Conservation (phyloP, 1,140 invertebrate genomes). For the Drosophila littoralis region DNA sequence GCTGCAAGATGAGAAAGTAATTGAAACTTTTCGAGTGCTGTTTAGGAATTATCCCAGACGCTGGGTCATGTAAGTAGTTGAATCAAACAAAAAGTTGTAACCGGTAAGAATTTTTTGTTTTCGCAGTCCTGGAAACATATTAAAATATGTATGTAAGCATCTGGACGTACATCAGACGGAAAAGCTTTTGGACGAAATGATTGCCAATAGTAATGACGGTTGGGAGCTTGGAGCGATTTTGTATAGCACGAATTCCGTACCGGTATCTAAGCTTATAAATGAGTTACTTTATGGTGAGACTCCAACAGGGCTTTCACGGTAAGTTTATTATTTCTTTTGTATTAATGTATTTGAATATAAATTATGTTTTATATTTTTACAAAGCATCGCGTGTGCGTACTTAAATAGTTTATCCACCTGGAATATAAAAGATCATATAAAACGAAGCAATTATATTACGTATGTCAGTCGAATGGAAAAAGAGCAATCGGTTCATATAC, state of each 20-base stretch:
- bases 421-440: constrained; percentile 1
- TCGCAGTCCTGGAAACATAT: constrained; percentile 21
- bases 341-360: background rate
- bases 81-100: background rate
- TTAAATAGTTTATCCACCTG: constrained; percentile 7
- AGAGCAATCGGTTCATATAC: background rate
- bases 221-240: constrained; percentile 3
- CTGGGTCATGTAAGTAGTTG: constrained; percentile 15
- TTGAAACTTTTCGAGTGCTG: constrained; percentile 5
- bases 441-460: background rate
- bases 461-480: background rate
- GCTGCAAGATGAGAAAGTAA: constrained; percentile 21
- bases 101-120: background rate
- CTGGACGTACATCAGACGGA: constrained; percentile 17
- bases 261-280: background rate
- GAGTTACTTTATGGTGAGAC: constrained; percentile 35
- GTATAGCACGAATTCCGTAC: background rate
- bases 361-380: background rate
- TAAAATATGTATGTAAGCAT: constrained; percentile 34
- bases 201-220: background rate
- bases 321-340: background rate
- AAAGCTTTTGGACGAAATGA: background rate
- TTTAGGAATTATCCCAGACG: constrained; percentile 3
- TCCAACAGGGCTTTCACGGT: constrained; percentile 56
- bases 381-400: constrained; percentile 15